Percentiles rank a stretch among this genome's conserved stretches.
These are phyloP conservation scores for Drosophila flavopinicola DNA, from an alignment of 2,888 invertebrate species.

Conservation along the genomic window DNA sequence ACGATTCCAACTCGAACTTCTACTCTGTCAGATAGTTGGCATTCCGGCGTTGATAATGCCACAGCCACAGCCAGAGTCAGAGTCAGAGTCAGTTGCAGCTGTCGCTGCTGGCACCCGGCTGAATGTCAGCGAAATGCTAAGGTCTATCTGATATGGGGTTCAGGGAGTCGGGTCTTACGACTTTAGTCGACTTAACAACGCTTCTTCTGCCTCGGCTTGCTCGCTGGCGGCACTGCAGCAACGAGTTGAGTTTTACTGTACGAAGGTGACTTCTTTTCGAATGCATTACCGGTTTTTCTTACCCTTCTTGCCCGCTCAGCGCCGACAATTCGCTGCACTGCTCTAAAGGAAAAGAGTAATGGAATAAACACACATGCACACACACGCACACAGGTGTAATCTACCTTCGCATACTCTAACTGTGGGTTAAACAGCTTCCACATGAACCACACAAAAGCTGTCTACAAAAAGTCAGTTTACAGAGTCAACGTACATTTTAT, in stretches of 20 bases:
- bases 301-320: constrained; percentile 17
- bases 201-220: constrained; percentile 13
- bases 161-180: constrained; percentile 34
- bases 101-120: constrained; percentile 8
- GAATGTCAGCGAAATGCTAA: constrained; percentile 45
- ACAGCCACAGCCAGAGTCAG: too few relatives aligned
- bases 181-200: constrained; percentile 9
- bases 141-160: constrained; percentile 30
- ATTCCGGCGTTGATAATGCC: constrained; percentile 22
- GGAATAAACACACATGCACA: constrained; percentile 22
- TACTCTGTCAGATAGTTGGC: constrained; percentile 8
- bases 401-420: constrained; percentile 49
- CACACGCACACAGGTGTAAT: constrained; percentile 56
- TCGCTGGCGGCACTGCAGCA: constrained; percentile 25
- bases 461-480: background rate
- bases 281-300: constrained; percentile 76
- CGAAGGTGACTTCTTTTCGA: constrained; percentile 80
- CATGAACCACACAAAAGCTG: constrained; percentile 22
- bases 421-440: constrained; percentile 23
- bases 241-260: constrained; percentile 50
- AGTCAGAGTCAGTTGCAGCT: too few relatives aligned
- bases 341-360: constrained; percentile 51
- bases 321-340: constrained; percentile 27
- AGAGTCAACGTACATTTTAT: constrained; percentile 4
- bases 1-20: background rate